Evolutionary conservation across 2,888 invertebrate species (phyloP), one percentile per base, ranked within the genome.

Genomic region (Metopia argyrocephala): DNA sequence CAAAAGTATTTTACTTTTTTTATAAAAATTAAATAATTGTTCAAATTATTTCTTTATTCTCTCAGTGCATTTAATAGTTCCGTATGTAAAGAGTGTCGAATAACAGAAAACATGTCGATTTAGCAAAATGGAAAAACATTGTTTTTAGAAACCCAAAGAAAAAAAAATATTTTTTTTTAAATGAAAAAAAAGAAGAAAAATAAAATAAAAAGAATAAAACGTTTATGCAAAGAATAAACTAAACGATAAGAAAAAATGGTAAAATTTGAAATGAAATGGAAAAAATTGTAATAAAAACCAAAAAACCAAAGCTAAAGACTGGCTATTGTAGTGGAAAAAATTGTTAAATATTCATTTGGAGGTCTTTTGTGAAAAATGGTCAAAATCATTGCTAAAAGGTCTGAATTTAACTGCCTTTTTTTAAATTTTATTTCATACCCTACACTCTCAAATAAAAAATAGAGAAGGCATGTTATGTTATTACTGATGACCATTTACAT

Each of bases 31-130:
- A n/a, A n/a, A n/a, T n/a, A 38, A 1, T 0, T 2, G 0, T 38
- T 38, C 3, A 38, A 38, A 38, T 15, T 0, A 3, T 38, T 38
- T 1, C 38, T 0, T 38, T 12, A 27, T 64, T 62, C 15, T 69
- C 2, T 18, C 46, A 56, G 76, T 76, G 69, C 21, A 20, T 15
- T n/a, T 48, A 69, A 64, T 76, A 78, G 78, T 78, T 78, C 69
- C 46, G 28, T 66, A 70, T 78, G 78, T 66, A 57, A 9, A 52
- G 61, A 79, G 82, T 79, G 81, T 83, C 79, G 83, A 83, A 83
- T 79, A 83, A 78, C 83, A 82, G 81, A 76, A 83, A 83, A 83
- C 79, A 83, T 78, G 78, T 75, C 78, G 81, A 81, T 75, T 78
- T 78, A 75, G 78, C 74, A 76, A 66, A 81, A 81, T 71, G 73